Conservation (phyloP, 2,888 invertebrate species). For the Pammene aurita region DNA sequence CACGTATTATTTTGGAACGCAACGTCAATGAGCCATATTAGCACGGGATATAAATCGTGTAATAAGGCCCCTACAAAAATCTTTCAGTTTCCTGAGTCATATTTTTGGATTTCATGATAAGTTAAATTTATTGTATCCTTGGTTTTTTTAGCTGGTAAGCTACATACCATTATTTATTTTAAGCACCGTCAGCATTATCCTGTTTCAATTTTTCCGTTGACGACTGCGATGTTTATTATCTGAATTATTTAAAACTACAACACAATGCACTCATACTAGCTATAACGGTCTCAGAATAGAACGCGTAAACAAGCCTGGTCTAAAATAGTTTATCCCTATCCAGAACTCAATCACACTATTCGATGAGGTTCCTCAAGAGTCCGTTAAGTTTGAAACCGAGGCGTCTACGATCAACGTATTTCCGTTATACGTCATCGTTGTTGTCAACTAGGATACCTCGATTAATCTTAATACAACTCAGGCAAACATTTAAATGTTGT, state of each 20-base stretch:
- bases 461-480: background rate
- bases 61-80: background rate
- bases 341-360: conserved; percentile 12
- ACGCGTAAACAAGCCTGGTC: conserved; percentile 12
- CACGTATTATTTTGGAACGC: conserved; percentile 35
- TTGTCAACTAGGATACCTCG: conserved; percentile 2
- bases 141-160: no score
- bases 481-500: no score
- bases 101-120: background rate
- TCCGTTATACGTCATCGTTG: conserved; percentile 15
- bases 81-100: background rate
- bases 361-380: conserved; percentile 3
- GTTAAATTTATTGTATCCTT: no score
- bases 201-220: background rate
- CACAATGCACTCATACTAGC: conserved; percentile 17
- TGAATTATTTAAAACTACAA: conserved; percentile 23
- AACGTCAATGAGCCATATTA: background rate
- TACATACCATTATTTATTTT: no score
- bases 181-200: background rate
- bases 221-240: background rate
- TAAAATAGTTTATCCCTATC: conserved; percentile 22
- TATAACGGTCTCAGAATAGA: conserved; percentile 19
- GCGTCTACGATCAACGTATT: conserved; percentile 14
- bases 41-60: conserved; percentile 17
- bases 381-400: background rate